These are phyloP conservation scores for Octonoba sinensis DNA, from an alignment of 2,888 invertebrate species.

Conservation along the genomic window DNA sequence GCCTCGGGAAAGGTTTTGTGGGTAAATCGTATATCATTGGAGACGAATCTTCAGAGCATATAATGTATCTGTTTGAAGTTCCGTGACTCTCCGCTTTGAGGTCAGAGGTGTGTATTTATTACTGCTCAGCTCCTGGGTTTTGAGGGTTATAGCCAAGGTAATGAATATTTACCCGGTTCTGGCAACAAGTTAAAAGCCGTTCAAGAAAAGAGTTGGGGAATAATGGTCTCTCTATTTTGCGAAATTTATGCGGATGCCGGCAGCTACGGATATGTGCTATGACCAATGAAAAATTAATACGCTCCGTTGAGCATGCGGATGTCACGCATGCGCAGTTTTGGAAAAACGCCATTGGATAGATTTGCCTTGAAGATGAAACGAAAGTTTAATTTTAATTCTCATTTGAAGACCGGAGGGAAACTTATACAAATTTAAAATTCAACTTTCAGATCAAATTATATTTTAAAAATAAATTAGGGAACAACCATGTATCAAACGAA, in stretches of 20 bases:
- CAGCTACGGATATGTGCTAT: constrained; percentile 27
- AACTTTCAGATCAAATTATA: neutral
- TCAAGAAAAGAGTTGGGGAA: neutral
- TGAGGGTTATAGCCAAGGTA: too few species aligned
- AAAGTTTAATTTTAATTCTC: neutral
- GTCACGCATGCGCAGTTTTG: too few species aligned
- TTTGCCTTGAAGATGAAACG: neutral
- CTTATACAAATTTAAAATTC: neutral
- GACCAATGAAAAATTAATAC: constrained; percentile 43
- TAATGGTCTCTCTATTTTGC: constrained; percentile 2
- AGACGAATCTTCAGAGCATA: neutral
- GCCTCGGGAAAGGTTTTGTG: constrained; percentile 18
- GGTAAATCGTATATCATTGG: constrained; percentile 26
- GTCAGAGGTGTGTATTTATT: constrained; percentile 35
- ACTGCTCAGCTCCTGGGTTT: constrained; percentile 17
- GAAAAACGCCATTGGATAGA: too few species aligned
- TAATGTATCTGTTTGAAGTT: neutral
- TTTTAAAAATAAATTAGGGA: neutral
- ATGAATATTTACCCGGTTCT: too few species aligned
- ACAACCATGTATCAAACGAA: neutral
- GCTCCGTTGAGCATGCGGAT: neutral
- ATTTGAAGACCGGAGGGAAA: neutral
- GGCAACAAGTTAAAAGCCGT: neutral
- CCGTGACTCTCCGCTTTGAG: constrained; percentile 8
- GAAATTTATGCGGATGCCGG: constrained; percentile 38